Conservation (phyloP, 2,113 vertebrate genomes). For the Eidolon helvum region DNA sequence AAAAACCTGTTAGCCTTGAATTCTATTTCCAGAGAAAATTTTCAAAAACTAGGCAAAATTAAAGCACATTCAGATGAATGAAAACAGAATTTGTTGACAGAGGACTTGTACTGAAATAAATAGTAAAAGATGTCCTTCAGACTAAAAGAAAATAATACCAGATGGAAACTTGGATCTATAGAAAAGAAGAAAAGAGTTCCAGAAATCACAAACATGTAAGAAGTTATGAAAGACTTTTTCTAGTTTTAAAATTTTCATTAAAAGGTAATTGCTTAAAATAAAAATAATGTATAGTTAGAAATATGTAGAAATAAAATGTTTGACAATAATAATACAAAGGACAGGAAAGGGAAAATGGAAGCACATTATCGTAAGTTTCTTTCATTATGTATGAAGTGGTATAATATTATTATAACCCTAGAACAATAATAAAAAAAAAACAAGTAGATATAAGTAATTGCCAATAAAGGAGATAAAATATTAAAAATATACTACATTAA, state of each 20-base stretch:
- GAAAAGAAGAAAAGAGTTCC: not conserved
- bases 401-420: not conserved
- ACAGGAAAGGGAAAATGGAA: not conserved
- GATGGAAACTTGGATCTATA: not conserved
- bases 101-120: not conserved
- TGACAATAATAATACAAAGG: not conserved
- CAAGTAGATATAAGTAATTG: not conserved
- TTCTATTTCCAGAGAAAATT: not conserved
- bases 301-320: not conserved
- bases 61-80: not conserved
- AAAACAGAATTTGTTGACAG: not conserved
- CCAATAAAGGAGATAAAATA: not conserved
- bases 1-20: not conserved
- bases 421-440: not conserved
- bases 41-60: not conserved
- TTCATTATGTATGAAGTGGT: not conserved
- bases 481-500: not conserved
- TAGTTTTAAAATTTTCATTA: not conserved
- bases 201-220: not conserved
- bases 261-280: not conserved
- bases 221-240: not conserved
- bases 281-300: not conserved
- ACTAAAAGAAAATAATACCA: not conserved
- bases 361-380: not conserved
- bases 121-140: not conserved